Percentiles rank a stretch among this genome's conserved stretches.
Evolutionary conservation across 2,113 vertebrate genomes (phyloP).

Genomic region (Nesogale talazaci): DNA sequence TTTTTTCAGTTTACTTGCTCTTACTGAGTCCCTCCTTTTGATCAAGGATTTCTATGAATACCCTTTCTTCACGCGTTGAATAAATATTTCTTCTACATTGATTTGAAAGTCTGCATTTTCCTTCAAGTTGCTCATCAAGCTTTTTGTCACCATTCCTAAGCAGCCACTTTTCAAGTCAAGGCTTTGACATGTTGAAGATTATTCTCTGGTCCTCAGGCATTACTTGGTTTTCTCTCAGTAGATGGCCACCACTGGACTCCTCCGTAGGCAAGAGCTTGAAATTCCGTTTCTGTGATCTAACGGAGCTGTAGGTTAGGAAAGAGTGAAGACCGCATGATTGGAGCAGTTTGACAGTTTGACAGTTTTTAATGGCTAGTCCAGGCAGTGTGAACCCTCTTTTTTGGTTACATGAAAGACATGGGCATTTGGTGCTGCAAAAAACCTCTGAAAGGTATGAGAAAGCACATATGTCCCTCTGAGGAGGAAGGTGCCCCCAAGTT

Average conservation of each 20-base stretch:
- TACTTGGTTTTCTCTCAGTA: too few species aligned
- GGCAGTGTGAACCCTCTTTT: background rate
- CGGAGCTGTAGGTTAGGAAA: background rate
- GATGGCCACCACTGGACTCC: background rate
- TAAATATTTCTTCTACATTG: background rate
- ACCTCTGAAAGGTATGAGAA: too few species aligned
- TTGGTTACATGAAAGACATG: background rate
- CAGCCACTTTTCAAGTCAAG: background rate
- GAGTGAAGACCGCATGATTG: too few species aligned
- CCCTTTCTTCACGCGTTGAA: background rate
- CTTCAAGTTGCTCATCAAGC: background rate
- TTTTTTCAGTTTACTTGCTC: too few species aligned
- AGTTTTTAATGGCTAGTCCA: too few species aligned
- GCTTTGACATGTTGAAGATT: background rate
- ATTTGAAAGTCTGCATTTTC: background rate
- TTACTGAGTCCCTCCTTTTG: background rate
- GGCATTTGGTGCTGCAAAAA: background rate
- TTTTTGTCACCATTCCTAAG: background rate
- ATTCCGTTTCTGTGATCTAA: background rate
- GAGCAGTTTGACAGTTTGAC: too few species aligned
- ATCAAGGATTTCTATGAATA: background rate
- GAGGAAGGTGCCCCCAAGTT: too few species aligned
- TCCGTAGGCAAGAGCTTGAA: background rate
- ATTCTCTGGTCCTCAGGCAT: too few species aligned
- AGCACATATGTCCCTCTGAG: too few species aligned